Conservation (phyloP, 2,888 invertebrate species). For the Neria commutata region DNA sequence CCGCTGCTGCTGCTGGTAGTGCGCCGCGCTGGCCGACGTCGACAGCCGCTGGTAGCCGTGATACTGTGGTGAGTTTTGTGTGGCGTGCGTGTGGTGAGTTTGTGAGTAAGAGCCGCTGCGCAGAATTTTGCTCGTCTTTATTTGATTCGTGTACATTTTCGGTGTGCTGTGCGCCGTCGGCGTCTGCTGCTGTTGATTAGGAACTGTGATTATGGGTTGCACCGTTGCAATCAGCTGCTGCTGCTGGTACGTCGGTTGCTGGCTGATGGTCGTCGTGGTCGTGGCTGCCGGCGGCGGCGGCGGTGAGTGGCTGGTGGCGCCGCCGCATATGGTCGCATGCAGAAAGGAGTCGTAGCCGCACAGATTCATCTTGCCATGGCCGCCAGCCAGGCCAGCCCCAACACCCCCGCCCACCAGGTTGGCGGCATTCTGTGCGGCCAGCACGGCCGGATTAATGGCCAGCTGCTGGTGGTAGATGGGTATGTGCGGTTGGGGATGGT, state of each 20-base stretch:
- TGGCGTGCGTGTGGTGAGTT: conserved; percentile 35
- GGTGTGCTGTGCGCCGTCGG: conserved; percentile 22
- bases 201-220: conserved; percentile 52
- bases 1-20: conserved; percentile 20
- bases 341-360: conserved; percentile 68
- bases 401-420: too few relatives aligned
- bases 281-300: conserved; percentile 40
- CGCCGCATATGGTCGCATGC: conserved; percentile 68
- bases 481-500: conserved; percentile 62
- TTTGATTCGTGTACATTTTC: conserved; percentile 36
- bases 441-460: conserved; percentile 67
- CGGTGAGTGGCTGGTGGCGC: conserved; percentile 49
- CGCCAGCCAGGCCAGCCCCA: conserved; percentile 41
- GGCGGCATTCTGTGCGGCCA: conserved; percentile 58
- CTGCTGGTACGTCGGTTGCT: conserved; percentile 10
- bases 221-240: conserved; percentile 53
- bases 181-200: conserved; percentile 19
- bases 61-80: conserved; percentile 47
- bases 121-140: conserved; percentile 40
- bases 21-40: conserved; percentile 21
- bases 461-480: conserved; percentile 69
- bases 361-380: conserved; percentile 61
- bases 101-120: conserved; percentile 35
- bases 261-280: conserved; percentile 23
- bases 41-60: conserved; percentile 48